phyloP scores from a whole-genome alignment of 2,797 vertebrate genomes.

The Sylvilagus floridanus region DNA sequence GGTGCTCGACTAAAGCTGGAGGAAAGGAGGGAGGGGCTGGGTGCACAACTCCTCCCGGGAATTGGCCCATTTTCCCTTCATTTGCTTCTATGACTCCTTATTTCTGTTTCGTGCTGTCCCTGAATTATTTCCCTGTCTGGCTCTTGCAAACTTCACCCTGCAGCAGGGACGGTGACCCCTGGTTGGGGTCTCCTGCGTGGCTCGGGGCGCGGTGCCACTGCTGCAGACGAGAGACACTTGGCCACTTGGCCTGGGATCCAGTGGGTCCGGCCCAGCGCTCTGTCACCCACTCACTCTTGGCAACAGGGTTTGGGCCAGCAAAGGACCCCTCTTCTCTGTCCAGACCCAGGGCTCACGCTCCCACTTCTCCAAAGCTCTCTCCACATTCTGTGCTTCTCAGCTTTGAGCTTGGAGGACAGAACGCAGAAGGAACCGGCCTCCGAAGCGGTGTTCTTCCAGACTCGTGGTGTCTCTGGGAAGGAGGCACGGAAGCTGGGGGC shows the following conservation, averaged over 20 bases:
- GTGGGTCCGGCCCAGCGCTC: not conserved
- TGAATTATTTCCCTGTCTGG: not conserved
- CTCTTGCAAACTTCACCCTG: not conserved
- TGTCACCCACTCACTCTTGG: not conserved
- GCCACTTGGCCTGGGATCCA: too few relatives aligned
- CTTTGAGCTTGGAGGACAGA: not conserved
- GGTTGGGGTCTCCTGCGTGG: not conserved
- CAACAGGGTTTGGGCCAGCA: not conserved
- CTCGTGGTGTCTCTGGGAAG: not conserved
- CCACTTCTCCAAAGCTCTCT: not conserved
- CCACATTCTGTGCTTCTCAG: not conserved
- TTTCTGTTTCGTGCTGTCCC: constrained; percentile 12
- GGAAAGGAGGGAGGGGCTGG: not conserved
- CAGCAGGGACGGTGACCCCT: not conserved
- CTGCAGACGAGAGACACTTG: not conserved
- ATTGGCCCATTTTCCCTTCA: not conserved
- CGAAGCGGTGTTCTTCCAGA: not conserved
- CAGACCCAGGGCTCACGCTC: not conserved
- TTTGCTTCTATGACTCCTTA: constrained; percentile 11
- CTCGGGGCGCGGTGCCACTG: not conserved
- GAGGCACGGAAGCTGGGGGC: not conserved
- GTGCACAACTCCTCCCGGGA: not conserved
- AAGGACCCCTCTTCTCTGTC: not conserved
- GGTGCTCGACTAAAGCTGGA: not conserved
- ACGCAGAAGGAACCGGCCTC: not conserved